Evolutionary conservation across 1,140 invertebrate species (phyloP).

Genomic region (Tachypleus tridentatus): DNA sequence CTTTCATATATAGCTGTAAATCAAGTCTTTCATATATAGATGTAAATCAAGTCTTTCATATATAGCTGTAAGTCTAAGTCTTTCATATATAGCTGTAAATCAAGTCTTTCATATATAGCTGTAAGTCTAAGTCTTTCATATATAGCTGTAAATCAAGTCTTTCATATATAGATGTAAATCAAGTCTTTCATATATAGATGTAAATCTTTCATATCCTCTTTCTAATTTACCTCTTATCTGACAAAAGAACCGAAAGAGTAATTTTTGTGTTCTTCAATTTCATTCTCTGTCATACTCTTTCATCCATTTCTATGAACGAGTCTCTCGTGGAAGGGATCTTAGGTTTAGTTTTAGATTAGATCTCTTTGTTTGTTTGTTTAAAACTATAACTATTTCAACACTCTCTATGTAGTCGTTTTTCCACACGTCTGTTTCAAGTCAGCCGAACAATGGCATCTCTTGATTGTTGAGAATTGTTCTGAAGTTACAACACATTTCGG

Average conservation of each 20-base stretch:
- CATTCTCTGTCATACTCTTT: slow-evolving; percentile 27
- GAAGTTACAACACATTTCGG: slow-evolving; percentile 22
- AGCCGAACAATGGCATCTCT: slow-evolving; percentile 21
- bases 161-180: too few relatives aligned
- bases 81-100: too few relatives aligned
- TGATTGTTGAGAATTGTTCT: slow-evolving; percentile 13
- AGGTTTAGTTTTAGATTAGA: slow-evolving; percentile 12
- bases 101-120: too few relatives aligned
- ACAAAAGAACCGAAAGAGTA: neutral
- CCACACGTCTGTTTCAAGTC: slow-evolving; percentile 9
- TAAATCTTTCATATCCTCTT: too few relatives aligned
- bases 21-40: too few relatives aligned
- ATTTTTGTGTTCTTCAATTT: slow-evolving; percentile 31
- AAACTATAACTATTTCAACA: slow-evolving; percentile 20
- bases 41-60: too few relatives aligned
- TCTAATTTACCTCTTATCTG: too few relatives aligned
- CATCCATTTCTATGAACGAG: slow-evolving; percentile 23
- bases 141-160: too few relatives aligned
- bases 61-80: too few relatives aligned
- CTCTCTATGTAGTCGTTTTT: slow-evolving; percentile 16
- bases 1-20: too few relatives aligned
- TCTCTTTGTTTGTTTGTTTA: slow-evolving; percentile 8
- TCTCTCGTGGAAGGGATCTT: slow-evolving; percentile 5
- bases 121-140: too few relatives aligned
- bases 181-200: too few relatives aligned